Evolutionary conservation across 2,113 vertebrate genomes (phyloP), one percentile per base, ranked within the genome.

Genomic region (Nettapus auritus): DNA sequence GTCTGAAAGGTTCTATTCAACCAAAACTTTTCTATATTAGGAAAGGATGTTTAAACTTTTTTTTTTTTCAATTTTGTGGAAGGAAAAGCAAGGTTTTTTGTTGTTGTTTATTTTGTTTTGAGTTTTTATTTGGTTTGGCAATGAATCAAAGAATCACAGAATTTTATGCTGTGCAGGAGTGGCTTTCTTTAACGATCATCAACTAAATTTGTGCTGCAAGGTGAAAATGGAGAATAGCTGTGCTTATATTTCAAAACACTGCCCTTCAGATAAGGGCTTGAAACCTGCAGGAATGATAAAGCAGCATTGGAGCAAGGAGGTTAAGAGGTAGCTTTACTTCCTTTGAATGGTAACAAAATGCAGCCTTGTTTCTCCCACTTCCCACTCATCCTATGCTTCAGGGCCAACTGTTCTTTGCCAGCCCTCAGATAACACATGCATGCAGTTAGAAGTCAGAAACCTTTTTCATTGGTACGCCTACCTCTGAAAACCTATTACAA

Each of bases 331-430:
- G 9, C 44, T 89, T 82, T 82, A 57, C 55, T 88, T 89, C 11
- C 29, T 63, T 46, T 75, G 50, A 91, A 85, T 15, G 40, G 50
- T 29, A 52, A 56, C 48, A 82, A 82, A 89, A 69, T 38, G 8
- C 53, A 93, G 34, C 40, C 71, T 91, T 94, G 75, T 88, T 96
- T 95, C 55, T 95, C 33, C 22, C 33, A 62, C 62, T 91, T 89
- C 79, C 81, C 42, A 79, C 82, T 88, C 75, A 68, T 59, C 75
- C 67, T 95, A 34, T 77, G 67, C 68, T 96, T 67, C 36, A 31
- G 48, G 46, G 52, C 28, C n/a, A 46, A 52, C 67, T 73, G 79
- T 94, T 82, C 56, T 88, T 52, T 83, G 76, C 68, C 52, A 91
- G 79, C 46, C 56, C 56, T 86, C 64, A 93, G 82, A 59, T 81